Evolutionary conservation across 2,113 vertebrate species (phyloP), one percentile per base, ranked within the genome.

Genomic region (Barnardius zonarius): DNA sequence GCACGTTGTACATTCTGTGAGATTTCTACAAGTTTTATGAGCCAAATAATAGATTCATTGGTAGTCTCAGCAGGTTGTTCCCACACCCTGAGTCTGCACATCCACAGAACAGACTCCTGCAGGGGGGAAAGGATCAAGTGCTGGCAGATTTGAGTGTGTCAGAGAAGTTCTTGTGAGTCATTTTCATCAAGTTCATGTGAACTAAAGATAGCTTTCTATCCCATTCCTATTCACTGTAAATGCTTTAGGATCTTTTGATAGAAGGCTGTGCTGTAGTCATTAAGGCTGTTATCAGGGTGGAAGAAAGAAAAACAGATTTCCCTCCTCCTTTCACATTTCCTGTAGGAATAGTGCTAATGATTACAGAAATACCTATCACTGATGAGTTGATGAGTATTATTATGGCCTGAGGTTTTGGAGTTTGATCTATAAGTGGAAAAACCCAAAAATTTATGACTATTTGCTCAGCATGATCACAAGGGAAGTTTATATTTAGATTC

Each of bases 1-100:
- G 97, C 85, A 92, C 83, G 96, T 98, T 98, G 97, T 98, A 88
- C 97, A 74, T 96, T 96, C 96, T 81, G 80, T 97, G 97, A 98
- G 98, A 97, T 98, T 98, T 97, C 97, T 96, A 95, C 96, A 93
- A 97, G 95, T 97, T 97, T 83, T 88, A 93, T 85, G 95, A 97
- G 96, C 97, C 96, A 97, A 92, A 97, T 97, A 97, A 98, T 93
- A 95, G 96, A 86, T 95, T 76, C 44, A 92, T 94, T 97, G 97
- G 97, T 96, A 97, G 95, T 87, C 92, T 92, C 69, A 92, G 96
- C 93, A 93, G 92, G 88, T 94, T 89, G 37, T 91, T 93, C 95
- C 68, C 97, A 97, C 94, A 95, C 94, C 93, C 95, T 72, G 83
- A 95, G 87, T 91, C 95, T 92, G 94, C 88, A 87, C 63, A 95